phyloP scores from a whole-genome alignment of 2,888 invertebrate species.

The Diplazon laetatorius region DNA sequence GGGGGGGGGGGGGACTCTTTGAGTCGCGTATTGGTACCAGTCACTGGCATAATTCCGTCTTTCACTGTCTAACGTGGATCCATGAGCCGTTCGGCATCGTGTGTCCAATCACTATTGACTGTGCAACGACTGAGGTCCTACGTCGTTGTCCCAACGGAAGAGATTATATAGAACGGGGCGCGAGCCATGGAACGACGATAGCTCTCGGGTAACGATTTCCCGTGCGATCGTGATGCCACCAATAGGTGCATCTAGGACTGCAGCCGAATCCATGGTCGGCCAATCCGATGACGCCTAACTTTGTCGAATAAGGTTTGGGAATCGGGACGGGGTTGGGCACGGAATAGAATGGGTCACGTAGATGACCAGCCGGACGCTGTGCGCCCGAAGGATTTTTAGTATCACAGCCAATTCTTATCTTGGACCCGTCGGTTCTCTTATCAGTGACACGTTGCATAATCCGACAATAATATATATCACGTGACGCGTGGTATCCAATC shows the following conservation, averaged over 20 bases:
- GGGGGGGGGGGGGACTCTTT: too few species aligned
- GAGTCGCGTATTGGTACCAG: neutral
- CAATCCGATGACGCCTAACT: neutral
- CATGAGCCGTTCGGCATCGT: neutral
- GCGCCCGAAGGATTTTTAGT: conserved; percentile 1
- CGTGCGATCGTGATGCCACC: neutral
- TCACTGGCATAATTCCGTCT: conserved; percentile 5
- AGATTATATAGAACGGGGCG: neutral
- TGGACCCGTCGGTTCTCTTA: neutral
- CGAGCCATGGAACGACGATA: neutral
- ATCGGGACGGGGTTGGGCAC: neutral
- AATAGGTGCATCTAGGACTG: neutral
- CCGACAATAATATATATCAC: conserved; percentile 34
- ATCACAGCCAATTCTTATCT: conserved; percentile 32
- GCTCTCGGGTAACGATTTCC: conserved; percentile 41
- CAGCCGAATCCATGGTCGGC: neutral
- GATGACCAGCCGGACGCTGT: neutral
- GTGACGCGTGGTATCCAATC: conserved; percentile 14
- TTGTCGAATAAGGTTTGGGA: neutral
- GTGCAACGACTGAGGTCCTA: neutral
- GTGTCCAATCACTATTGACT: neutral
- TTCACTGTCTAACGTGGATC: neutral
- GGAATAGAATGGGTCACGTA: neutral
- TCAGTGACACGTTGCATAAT: conserved; percentile 4
- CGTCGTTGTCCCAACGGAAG: neutral